A percentile compares a stretch with the other conserved stretches of the same genome.
phyloP scores from a whole-genome alignment of 2,797 vertebrate species.

The Hippopotamyrus pictus region DNA sequence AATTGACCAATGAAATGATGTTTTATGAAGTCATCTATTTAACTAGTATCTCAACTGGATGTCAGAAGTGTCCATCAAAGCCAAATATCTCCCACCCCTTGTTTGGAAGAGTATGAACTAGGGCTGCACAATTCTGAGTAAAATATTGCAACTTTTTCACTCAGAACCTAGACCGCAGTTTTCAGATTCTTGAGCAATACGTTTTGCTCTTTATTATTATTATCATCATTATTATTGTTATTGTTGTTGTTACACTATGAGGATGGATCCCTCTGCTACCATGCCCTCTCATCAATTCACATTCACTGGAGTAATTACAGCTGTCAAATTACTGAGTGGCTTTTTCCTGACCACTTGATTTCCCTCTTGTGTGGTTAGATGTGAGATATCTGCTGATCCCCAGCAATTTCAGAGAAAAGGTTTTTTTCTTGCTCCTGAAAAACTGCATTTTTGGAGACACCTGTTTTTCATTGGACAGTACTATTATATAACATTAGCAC shows the following conservation, averaged over 20 bases:
- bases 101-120: background rate
- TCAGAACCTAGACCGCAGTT: background rate
- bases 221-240: background rate
- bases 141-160: background rate
- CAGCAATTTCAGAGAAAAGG: background rate
- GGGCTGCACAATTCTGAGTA: background rate
- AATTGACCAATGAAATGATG: background rate
- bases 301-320: background rate
- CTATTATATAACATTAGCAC: background rate
- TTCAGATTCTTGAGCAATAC: background rate
- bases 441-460: background rate
- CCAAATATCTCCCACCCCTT: background rate
- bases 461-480: background rate
- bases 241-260: background rate
- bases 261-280: background rate
- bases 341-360: background rate
- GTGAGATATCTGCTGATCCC: background rate
- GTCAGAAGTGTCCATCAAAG: background rate
- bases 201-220: background rate
- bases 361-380: background rate
- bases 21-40: background rate
- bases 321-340: background rate
- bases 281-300: background rate
- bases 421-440: background rate
- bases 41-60: background rate